Conservation (phyloP, 2,888 invertebrate genomes). For the Drosophila yooni region DNA sequence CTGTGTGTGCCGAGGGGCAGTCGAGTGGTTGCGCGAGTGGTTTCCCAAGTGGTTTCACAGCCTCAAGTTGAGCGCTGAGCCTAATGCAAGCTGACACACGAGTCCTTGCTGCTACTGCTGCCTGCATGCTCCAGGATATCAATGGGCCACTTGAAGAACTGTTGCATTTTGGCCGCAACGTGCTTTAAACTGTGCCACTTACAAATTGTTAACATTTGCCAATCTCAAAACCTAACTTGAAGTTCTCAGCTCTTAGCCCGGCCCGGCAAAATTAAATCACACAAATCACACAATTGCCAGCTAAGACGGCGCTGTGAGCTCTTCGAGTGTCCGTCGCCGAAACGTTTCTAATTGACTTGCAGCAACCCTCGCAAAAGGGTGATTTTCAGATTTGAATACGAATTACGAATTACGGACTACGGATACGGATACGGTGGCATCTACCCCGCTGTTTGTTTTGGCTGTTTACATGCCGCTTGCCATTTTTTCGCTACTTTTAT, state of each 20-base stretch:
- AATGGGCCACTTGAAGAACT: constrained; percentile 61
- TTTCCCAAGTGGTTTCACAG: constrained; percentile 21
- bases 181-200: constrained; percentile 72
- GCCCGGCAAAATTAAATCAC: constrained; percentile 21
- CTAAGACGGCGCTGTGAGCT: constrained; percentile 26
- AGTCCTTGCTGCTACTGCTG: constrained; percentile 38
- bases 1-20: constrained; percentile 18
- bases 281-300: neutral
- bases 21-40: constrained; percentile 22
- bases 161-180: constrained; percentile 63
- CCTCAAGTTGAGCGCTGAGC: constrained; percentile 49
- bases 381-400: neutral
- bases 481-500: constrained; percentile 69
- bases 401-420: neutral
- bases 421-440: constrained; percentile 10
- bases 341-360: constrained; percentile 76
- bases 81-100: constrained; percentile 76
- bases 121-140: constrained; percentile 3
- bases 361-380: constrained; percentile 46
- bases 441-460: constrained; percentile 70
- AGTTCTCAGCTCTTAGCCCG: constrained; percentile 10
- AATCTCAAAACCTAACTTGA: constrained; percentile 23
- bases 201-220: constrained; percentile 73
- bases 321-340: constrained; percentile 57
- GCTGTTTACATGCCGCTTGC: constrained; percentile 72